These are phyloP conservation scores for Halichondria panicea DNA, from an alignment of 37 sponge, comb jelly and placozoan species.

Conservation along the genomic window DNA sequence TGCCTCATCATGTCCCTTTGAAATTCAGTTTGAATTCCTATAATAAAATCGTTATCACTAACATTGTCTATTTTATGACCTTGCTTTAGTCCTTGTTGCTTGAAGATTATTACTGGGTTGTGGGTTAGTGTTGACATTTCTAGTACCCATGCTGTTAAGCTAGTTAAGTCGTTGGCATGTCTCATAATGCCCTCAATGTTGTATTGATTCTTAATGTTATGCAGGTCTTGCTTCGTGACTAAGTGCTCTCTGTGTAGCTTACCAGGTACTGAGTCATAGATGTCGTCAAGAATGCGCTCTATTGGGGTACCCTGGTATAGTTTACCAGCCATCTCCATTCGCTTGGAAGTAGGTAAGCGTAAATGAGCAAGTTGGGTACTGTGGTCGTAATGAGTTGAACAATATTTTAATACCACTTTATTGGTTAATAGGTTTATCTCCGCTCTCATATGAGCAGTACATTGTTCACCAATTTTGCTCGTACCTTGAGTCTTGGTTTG, in stretches of 20 bases:
- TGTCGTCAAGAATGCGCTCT: no score
- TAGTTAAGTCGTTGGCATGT: neutral
- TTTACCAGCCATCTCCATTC: neutral
- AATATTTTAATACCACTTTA: no score
- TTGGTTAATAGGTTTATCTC: no score
- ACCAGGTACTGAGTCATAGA: neutral
- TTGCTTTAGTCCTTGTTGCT: neutral
- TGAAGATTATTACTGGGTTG: neutral
- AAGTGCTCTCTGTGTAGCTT: neutral
- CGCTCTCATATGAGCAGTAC: no score
- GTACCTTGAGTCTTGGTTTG: no score
- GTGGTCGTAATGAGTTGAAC: neutral
- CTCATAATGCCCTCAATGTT: neutral
- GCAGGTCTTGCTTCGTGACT: neutral
- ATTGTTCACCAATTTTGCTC: no score
- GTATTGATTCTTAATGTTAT: neutral
- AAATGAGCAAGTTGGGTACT: neutral
- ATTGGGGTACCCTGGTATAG: neutral
- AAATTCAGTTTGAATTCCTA: neutral
- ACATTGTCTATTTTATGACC: neutral
- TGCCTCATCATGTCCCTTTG: neutral
- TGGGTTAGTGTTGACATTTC: neutral
- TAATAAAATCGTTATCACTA: neutral
- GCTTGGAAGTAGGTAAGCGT: neutral
- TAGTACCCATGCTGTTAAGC: neutral